Conservation (phyloP, 2,888 invertebrate genomes). For the Archips crataeganus region DNA sequence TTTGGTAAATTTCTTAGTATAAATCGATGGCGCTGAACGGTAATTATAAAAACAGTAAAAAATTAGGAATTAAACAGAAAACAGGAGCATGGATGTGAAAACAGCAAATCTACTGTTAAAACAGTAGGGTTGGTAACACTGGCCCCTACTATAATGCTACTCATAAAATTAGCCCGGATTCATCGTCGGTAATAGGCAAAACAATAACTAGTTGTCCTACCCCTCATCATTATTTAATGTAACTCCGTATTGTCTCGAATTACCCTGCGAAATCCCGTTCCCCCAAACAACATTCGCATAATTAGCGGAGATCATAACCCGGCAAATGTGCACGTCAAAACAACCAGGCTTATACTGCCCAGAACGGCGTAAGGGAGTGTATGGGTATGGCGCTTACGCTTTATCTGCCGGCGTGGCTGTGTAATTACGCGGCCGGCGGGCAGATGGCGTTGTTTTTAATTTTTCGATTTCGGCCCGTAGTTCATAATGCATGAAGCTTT, state of each 20-base stretch:
- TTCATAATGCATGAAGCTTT: slow-evolving; percentile 85
- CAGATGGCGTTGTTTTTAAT: slow-evolving; percentile 84
- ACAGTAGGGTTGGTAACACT: no score
- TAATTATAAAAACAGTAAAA: no score
- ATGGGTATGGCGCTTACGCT: slow-evolving; percentile 22
- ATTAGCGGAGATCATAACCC: slow-evolving; percentile 71
- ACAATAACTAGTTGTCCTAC: slow-evolving; percentile 8
- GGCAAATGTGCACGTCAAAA: slow-evolving; percentile 64
- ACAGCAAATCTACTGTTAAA: no score
- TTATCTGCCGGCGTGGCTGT: neutral
- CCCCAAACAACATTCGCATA: slow-evolving; percentile 57
- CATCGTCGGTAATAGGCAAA: neutral
- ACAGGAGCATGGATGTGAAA: no score
- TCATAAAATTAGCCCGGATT: neutral
- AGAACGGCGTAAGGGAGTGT: neutral
- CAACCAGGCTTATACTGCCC: slow-evolving; percentile 50
- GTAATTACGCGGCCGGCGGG: slow-evolving; percentile 57
- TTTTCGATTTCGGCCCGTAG: slow-evolving; percentile 84
- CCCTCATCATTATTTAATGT: slow-evolving; percentile 37
- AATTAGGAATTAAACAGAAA: no score
- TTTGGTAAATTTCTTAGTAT: no score
- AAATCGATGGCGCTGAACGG: no score
- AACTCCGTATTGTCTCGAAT: slow-evolving; percentile 24
- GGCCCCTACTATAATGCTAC: neutral
- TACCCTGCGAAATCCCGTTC: slow-evolving; percentile 16